Percentiles rank a stretch among this genome's conserved stretches.
phyloP scores from a whole-genome alignment of 1,140 invertebrate species.

The Periplaneta americana region DNA sequence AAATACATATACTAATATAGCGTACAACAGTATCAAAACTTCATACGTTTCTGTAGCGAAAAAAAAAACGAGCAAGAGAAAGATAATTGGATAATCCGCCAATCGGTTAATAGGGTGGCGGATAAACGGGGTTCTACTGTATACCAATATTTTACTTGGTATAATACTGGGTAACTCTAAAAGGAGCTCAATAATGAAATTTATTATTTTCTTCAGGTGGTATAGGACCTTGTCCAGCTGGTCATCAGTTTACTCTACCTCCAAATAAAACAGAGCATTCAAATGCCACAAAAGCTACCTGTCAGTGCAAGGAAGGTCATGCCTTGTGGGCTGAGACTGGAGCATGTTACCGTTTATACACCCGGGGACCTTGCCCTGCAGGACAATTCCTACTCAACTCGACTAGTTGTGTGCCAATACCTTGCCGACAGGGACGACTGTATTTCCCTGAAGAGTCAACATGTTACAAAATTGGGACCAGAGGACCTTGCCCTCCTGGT shows the following conservation, averaged over 20 bases:
- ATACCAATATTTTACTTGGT: too few species aligned
- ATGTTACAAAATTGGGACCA: conserved; percentile 67
- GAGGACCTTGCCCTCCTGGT: conserved; percentile 61
- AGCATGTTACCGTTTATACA: conserved; percentile 65
- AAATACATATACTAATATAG: too few species aligned
- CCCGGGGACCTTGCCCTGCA: conserved; percentile 61
- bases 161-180: too few species aligned
- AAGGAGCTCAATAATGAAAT: too few species aligned
- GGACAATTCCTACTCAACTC: conserved; percentile 44
- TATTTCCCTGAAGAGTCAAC: conserved; percentile 65
- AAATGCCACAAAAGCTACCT: conserved; percentile 41
- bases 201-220: conserved; percentile 44
- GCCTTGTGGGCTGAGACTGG: conserved; percentile 53
- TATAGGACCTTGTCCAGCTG: conserved; percentile 60
- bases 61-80: too few species aligned
- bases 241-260: conserved; percentile 53
- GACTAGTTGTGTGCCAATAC: conserved; percentile 52
- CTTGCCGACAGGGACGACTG: conserved; percentile 62
- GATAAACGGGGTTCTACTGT: too few species aligned
- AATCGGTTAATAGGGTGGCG: too few species aligned
- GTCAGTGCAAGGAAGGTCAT: conserved; percentile 63
- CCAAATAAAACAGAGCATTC: conserved; percentile 23
- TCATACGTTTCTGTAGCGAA: too few species aligned
- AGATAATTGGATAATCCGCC: too few species aligned
- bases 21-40: too few species aligned